These are phyloP conservation scores for Hepsetus odoe DNA, from an alignment of 2,113 vertebrate species.

Conservation along the genomic window DNA sequence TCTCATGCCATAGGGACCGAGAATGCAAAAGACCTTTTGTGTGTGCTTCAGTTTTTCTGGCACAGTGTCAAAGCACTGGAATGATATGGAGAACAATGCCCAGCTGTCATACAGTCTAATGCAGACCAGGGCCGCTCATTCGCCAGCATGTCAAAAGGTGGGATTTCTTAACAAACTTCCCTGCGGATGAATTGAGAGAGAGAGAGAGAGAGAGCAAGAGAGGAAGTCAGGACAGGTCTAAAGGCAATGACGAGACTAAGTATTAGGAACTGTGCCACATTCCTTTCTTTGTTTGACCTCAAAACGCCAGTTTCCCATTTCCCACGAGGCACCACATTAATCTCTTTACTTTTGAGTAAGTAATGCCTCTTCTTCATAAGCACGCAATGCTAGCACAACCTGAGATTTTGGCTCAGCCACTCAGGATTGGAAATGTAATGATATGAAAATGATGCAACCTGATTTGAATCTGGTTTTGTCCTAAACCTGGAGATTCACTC, in stretches of 20 bases:
- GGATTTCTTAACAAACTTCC: slow-evolving; percentile 39
- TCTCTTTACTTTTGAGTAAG: slow-evolving; percentile 59
- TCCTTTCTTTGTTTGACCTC: slow-evolving; percentile 51
- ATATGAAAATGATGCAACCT: neutral
- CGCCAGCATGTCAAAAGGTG: slow-evolving; percentile 39
- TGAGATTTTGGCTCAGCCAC: neutral
- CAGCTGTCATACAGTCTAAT: slow-evolving; percentile 50
- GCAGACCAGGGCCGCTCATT: slow-evolving; percentile 54
- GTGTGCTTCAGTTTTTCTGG: slow-evolving; percentile 56
- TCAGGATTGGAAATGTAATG: neutral
- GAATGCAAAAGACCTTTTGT: slow-evolving; percentile 66
- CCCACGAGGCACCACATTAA: slow-evolving; percentile 71
- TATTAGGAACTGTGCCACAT: neutral
- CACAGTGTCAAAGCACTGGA: slow-evolving; percentile 54
- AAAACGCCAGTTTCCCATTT: slow-evolving; percentile 60
- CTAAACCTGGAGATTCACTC: neutral
- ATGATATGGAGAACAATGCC: slow-evolving; percentile 61
- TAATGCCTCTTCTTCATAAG: slow-evolving; percentile 8
- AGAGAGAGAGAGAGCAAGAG: slow-evolving; percentile 6
- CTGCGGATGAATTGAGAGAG: slow-evolving; percentile 8
- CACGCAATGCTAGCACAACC: slow-evolving; percentile 15
- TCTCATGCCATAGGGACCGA: slow-evolving; percentile 49
- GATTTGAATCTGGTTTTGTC: neutral
- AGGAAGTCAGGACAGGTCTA: slow-evolving; percentile 45
- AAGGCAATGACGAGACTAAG: neutral